Base-by-base conservation (phyloP, 2,113 vertebrate species). In the Lagopus muta region DNA sequence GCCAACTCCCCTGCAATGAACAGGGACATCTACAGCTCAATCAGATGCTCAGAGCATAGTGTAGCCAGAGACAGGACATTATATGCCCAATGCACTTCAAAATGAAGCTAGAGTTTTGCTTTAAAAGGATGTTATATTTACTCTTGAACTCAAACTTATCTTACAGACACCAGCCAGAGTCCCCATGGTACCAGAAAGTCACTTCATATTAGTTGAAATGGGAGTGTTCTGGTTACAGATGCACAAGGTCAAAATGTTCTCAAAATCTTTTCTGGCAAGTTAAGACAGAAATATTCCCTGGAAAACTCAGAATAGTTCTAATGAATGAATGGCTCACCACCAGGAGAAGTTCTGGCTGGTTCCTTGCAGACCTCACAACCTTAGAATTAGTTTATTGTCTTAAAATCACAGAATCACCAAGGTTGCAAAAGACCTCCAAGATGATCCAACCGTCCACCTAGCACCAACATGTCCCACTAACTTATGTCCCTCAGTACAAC, bases 311-410 rank as follows among this genome's bases (percentile, higher is more conserved):
- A 9, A 17, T 17, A 50, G 24, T 27, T 47, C 52, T 66, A 45
- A 42, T 11, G 50, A 42, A 55, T 45, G 73, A 88, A n/a, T 0
- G 5, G 22, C 0, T 2, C 22, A 60, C 0, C 3, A 42, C 15
- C 34, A 27, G 67, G 57, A 71, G 62, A 57, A 17, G 28, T 10
- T 81, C 14, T 27, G 1, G 0, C 16, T 55, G 22, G 6, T 78
- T 45, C 1, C 0, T 43, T 16, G 24, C 1, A 66, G 22, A 27
- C 40, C 25, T 22, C 65, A 7, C 60, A 83, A 6, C 11, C 65
- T 58, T 40, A 67, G 25, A 42, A 50, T 60, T 60, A 13, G 6
- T 43, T 82, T n/a, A 34, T 64, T 36, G 52, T 54, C 27, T 30
- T 28, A 54, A 27, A 54, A 30, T 54, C 27, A 54, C 17, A 17